Conservation (phyloP, 2,113 vertebrate species). For the Todiramphus saurophagus region DNA sequence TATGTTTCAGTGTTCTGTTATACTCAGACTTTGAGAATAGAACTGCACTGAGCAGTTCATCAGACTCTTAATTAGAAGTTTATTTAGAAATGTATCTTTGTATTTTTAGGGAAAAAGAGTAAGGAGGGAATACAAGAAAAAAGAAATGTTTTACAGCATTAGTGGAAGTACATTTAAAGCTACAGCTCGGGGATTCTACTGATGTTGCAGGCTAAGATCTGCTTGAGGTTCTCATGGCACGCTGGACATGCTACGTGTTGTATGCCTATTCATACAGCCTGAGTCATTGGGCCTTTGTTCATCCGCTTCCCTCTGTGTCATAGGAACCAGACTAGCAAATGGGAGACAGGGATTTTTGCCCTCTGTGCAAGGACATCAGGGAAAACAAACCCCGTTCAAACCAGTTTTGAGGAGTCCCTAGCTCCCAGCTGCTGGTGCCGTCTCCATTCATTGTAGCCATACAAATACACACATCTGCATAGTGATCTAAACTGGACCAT, state of each 20-base stretch:
- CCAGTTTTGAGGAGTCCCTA: background rate
- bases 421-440: background rate
- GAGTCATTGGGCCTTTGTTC: background rate
- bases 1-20: background rate
- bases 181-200: background rate
- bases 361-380: background rate
- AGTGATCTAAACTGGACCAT: background rate
- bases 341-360: background rate
- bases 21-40: background rate
- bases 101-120: background rate
- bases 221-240: background rate
- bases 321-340: background rate
- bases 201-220: background rate
- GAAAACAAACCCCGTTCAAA: background rate
- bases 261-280: background rate
- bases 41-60: background rate
- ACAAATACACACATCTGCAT: background rate
- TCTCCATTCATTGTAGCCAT: accelerated
- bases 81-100: background rate
- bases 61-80: background rate
- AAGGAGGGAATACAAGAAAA: background rate
- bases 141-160: background rate
- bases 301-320: background rate
- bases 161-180: background rate
- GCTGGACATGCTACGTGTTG: background rate